Evolutionary conservation across 2,113 vertebrate species (phyloP).

Genomic region (Tragelaphus scriptus): DNA sequence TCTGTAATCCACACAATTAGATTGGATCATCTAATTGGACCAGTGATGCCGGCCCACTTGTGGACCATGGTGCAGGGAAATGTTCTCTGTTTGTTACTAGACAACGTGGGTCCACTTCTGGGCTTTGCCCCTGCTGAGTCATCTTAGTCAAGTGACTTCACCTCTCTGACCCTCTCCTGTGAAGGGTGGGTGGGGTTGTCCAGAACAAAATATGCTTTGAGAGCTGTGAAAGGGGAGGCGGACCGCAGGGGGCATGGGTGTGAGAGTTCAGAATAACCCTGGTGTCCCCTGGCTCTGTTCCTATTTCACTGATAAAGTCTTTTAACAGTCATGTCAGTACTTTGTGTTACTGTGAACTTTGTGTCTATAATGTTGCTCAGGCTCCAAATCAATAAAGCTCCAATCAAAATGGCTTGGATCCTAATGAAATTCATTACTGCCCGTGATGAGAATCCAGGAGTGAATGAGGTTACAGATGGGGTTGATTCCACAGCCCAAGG

Average conservation of each 20-base stretch:
- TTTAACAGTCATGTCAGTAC: not conserved
- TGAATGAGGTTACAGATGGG: not conserved
- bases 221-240: fast-evolving
- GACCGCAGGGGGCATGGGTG: not conserved
- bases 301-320: not conserved
- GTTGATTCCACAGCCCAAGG: not conserved
- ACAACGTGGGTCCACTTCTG: fast-evolving
- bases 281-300: not conserved
- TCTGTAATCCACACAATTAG: not conserved
- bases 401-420: not conserved
- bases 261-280: fast-evolving
- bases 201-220: not conserved
- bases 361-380: not conserved
- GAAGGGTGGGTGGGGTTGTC: not conserved
- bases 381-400: not conserved
- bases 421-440: not conserved
- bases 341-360: not conserved
- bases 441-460: not conserved
- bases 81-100: not conserved
- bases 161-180: not conserved
- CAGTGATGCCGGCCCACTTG: not conserved
- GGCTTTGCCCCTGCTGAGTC: not conserved
- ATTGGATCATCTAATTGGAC: not conserved
- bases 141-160: not conserved
- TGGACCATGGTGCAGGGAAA: not conserved